A percentile compares a stretch with the other conserved stretches of the same genome.
Evolutionary conservation across 2,888 invertebrate genomes (phyloP).

Genomic region (Acrobeloides nanus): DNA sequence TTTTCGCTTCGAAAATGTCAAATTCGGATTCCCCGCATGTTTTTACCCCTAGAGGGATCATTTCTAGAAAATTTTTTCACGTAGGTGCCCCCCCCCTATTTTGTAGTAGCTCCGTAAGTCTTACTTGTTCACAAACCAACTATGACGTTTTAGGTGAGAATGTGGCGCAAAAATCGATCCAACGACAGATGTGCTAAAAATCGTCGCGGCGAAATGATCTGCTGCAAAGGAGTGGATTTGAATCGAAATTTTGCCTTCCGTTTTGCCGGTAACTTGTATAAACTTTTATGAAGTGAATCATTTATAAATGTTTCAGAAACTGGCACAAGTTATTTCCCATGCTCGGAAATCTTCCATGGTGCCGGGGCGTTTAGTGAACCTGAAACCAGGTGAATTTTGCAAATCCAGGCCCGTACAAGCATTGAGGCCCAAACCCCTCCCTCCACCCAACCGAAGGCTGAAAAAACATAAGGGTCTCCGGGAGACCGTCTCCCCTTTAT

Average conservation of each 20-base stretch:
- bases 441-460: too few relatives aligned
- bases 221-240: constrained; percentile 49
- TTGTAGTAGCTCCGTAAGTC: too few relatives aligned
- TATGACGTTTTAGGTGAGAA: too few relatives aligned
- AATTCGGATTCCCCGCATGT: too few relatives aligned
- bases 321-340: constrained; percentile 48
- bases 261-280: constrained; percentile 29
- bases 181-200: constrained; percentile 33
- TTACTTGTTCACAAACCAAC: too few relatives aligned
- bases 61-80: too few relatives aligned
- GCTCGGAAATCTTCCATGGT: constrained; percentile 51
- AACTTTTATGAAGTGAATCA: constrained; percentile 1
- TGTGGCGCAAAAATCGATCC: constrained; percentile 50
- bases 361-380: constrained; percentile 49
- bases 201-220: constrained; percentile 29
- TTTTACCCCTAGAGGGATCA: too few relatives aligned
- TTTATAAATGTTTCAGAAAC: constrained; percentile 26
- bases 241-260: constrained; percentile 50
- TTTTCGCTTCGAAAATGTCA: too few relatives aligned
- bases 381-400: constrained; percentile 34
- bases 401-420: not conserved
- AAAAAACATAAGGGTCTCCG: too few relatives aligned
- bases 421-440: too few relatives aligned
- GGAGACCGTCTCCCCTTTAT: too few relatives aligned
- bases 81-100: too few relatives aligned